Conservation (phyloP, 1,140 invertebrate species). For the Probaryconus sp. region DNA sequence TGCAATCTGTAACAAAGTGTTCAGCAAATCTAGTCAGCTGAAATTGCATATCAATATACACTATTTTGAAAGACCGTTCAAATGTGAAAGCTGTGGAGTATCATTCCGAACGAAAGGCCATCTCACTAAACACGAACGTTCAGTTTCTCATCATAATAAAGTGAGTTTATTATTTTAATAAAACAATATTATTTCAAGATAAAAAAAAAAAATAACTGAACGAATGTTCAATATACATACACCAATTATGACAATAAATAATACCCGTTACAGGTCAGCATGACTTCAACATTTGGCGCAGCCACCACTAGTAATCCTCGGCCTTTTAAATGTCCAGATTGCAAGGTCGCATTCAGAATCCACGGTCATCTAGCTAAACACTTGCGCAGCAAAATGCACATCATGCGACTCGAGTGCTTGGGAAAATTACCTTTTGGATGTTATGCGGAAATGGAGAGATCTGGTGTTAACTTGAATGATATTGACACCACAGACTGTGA, state of each 20-base stretch:
- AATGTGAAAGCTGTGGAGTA: slow-evolving; percentile 93
- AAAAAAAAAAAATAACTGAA: too few species aligned
- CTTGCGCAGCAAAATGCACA: slow-evolving; percentile 97
- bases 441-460: slow-evolving; percentile 95
- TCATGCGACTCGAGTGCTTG: slow-evolving; percentile 95
- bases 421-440: slow-evolving; percentile 97
- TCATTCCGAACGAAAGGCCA: slow-evolving; percentile 94
- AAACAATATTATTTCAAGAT: not conserved
- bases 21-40: slow-evolving; percentile 93
- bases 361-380: slow-evolving; percentile 98
- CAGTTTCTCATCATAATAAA: slow-evolving; percentile 94
- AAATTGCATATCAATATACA: slow-evolving; percentile 96
- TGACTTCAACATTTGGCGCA: slow-evolving; percentile 91
- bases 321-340: slow-evolving; percentile 96
- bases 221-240: too few species aligned
- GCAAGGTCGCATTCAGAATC: slow-evolving; percentile 96
- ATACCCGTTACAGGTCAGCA: slow-evolving; percentile 79
- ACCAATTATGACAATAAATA: too few species aligned
- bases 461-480: slow-evolving; percentile 92
- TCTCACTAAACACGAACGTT: slow-evolving; percentile 93
- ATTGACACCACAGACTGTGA: slow-evolving; percentile 96
- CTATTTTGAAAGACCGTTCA: slow-evolving; percentile 94
- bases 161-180: slow-evolving; percentile 74
- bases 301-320: slow-evolving; percentile 92
- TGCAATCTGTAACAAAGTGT: slow-evolving; percentile 92